Percentiles rank a stretch among this genome's conserved stretches.
Evolutionary conservation across 2,113 vertebrate genomes (phyloP).

Genomic region (Coryphaenoides rupestris): DNA sequence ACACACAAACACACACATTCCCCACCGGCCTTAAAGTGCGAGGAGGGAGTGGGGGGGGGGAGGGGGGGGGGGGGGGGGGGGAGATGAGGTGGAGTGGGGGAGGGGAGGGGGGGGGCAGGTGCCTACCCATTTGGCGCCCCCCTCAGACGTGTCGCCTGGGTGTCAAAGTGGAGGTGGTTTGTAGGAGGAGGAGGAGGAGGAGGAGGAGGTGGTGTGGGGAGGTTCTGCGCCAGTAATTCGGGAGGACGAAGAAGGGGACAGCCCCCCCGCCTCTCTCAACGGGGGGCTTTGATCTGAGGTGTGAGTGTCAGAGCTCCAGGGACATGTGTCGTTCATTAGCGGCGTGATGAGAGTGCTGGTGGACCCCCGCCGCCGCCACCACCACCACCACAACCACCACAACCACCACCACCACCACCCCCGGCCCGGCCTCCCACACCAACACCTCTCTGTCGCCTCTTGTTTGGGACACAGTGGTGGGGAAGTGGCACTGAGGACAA

Average conservation of each 20-base stretch:
- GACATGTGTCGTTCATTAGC: slow-evolving; percentile 72
- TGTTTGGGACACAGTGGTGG: too few relatives aligned
- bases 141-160: slow-evolving; percentile 53
- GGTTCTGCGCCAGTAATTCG: neutral
- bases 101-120: slow-evolving; percentile 59
- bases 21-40: slow-evolving; percentile 1
- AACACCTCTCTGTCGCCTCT: slow-evolving; percentile 28
- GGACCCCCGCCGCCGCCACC: neutral
- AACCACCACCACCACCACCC: slow-evolving; percentile 15
- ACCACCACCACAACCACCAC: slow-evolving; percentile 16
- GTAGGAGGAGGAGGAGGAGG: neutral
- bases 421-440: slow-evolving; percentile 26
- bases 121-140: slow-evolving; percentile 65
- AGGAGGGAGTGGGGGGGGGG: slow-evolving; percentile 23
- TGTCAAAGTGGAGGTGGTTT: slow-evolving; percentile 61
- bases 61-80: slow-evolving; percentile 48
- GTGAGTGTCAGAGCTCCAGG: slow-evolving; percentile 48
- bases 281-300: slow-evolving; percentile 70
- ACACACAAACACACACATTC: neutral
- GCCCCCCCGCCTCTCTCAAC: slow-evolving; percentile 29
- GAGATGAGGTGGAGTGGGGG: too few relatives aligned
- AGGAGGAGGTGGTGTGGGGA: slow-evolving; percentile 3
- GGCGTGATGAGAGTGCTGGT: slow-evolving; percentile 57
- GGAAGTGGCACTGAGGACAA: slow-evolving; percentile 50
- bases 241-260: neutral